phyloP scores from a whole-genome alignment of 2,888 invertebrate species.

The Hemithea aestivaria region DNA sequence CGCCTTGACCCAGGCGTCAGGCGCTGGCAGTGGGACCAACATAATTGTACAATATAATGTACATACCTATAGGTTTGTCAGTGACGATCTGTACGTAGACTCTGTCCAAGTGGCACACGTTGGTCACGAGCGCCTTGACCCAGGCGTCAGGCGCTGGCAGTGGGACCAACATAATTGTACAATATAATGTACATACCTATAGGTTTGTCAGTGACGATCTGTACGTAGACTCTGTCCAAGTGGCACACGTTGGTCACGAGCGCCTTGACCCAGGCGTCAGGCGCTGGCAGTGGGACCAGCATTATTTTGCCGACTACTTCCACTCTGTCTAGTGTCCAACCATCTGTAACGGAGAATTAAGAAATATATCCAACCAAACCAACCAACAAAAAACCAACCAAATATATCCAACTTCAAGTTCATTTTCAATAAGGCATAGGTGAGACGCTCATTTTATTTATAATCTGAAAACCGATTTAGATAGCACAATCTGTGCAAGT shows the following conservation, averaged over 20 bases:
- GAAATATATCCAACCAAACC: too few relatives aligned
- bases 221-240: slow-evolving; percentile 59
- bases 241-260: slow-evolving; percentile 54
- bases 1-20: too few relatives aligned
- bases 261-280: slow-evolving; percentile 48
- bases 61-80: slow-evolving; percentile 27
- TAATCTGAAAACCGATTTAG: too few relatives aligned
- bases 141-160: slow-evolving; percentile 48
- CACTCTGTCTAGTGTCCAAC: slow-evolving; percentile 65
- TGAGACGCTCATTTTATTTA: too few relatives aligned
- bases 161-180: slow-evolving; percentile 34
- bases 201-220: slow-evolving; percentile 35
- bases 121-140: slow-evolving; percentile 45
- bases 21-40: too few relatives aligned
- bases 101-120: slow-evolving; percentile 57
- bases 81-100: slow-evolving; percentile 52
- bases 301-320: slow-evolving; percentile 39
- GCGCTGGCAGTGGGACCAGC: slow-evolving; percentile 49
- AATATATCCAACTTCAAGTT: too few relatives aligned
- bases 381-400: too few relatives aligned
- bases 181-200: slow-evolving; percentile 28
- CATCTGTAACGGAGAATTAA: slow-evolving; percentile 42
- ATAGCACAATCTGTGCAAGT: too few relatives aligned
- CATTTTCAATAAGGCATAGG: too few relatives aligned
- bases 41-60: too few relatives aligned